Evolutionary conservation across 2,113 vertebrate genomes (phyloP).

Genomic region (Panthera tigris): DNA sequence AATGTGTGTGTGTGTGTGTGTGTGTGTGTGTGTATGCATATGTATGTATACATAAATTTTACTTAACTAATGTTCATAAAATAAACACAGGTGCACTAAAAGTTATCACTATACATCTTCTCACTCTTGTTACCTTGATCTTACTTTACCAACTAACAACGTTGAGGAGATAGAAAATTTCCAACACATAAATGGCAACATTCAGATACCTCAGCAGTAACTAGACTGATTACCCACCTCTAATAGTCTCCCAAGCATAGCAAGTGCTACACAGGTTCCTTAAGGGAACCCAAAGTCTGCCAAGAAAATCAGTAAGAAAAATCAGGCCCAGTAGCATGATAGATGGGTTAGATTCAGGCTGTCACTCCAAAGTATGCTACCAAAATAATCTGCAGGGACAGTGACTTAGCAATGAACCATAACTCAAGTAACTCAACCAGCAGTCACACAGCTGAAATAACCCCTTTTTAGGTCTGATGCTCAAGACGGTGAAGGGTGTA

Average conservation of each 20-base stretch:
- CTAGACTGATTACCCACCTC: not conserved
- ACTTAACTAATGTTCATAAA: not conserved
- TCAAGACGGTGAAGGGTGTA: not conserved
- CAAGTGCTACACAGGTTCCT: slow-evolving; percentile 22
- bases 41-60: not conserved
- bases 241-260: slow-evolving; percentile 30
- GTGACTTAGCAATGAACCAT: slow-evolving; percentile 31
- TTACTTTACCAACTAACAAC: not conserved
- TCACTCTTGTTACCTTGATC: slow-evolving; percentile 4
- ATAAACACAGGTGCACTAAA: not conserved
- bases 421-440: not conserved
- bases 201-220: slow-evolving; percentile 1
- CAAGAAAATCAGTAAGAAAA: slow-evolving; percentile 56
- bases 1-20: no score
- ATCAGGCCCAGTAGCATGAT: slow-evolving; percentile 29
- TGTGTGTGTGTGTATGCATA: not conserved
- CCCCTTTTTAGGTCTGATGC: not conserved
- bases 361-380: slow-evolving; percentile 9
- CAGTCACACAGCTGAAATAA: not conserved
- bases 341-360: slow-evolving; percentile 22
- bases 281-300: slow-evolving; percentile 37
- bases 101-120: not conserved
- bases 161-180: slow-evolving; percentile 36
- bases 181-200: slow-evolving; percentile 4
- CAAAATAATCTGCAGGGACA: slow-evolving; percentile 11